These are phyloP conservation scores for Drosophila pseudoobscura DNA, from an alignment of 1,140 invertebrate genomes.

Conservation along the genomic window DNA sequence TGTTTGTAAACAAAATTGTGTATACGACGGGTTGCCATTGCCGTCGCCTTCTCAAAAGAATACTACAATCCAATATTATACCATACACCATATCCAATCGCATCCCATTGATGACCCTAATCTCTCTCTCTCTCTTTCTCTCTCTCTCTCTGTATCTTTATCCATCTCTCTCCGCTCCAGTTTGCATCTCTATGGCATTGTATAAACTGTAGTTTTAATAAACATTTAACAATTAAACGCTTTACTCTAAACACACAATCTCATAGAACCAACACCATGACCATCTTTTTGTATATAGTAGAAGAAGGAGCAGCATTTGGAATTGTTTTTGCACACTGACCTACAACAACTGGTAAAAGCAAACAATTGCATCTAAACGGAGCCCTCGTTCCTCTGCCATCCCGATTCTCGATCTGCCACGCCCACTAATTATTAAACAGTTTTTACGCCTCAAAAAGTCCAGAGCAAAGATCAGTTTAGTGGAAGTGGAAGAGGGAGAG, in stretches of 20 bases:
- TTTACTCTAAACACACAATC: constrained; percentile 73
- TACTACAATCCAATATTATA: constrained; percentile 54
- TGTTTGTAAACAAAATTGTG: constrained; percentile 82
- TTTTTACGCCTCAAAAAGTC: constrained; percentile 52
- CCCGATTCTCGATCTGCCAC: background rate
- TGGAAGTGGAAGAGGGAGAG: too few relatives aligned
- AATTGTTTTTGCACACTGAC: constrained; percentile 82
- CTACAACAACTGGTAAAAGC: constrained; percentile 75
- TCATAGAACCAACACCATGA: constrained; percentile 5
- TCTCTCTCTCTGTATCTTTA: background rate
- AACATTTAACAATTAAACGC: constrained; percentile 81
- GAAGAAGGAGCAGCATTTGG: constrained; percentile 53
- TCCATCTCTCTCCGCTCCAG: constrained; percentile 7
- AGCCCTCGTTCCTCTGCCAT: too few relatives aligned
- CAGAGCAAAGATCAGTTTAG: too few relatives aligned
- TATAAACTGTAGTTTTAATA: constrained; percentile 81
- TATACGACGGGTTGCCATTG: constrained; percentile 66
- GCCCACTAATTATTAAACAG: constrained; percentile 56
- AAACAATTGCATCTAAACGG: constrained; percentile 69
- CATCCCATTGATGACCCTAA: constrained; percentile 62
- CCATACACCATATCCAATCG: constrained; percentile 25
- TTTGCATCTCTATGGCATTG: constrained; percentile 45
- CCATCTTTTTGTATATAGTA: constrained; percentile 58
- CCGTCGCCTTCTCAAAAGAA: constrained; percentile 20
- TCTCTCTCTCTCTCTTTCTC: background rate